phyloP scores from a whole-genome alignment of 2,888 invertebrate species.

The Philhelius pedissequus region DNA sequence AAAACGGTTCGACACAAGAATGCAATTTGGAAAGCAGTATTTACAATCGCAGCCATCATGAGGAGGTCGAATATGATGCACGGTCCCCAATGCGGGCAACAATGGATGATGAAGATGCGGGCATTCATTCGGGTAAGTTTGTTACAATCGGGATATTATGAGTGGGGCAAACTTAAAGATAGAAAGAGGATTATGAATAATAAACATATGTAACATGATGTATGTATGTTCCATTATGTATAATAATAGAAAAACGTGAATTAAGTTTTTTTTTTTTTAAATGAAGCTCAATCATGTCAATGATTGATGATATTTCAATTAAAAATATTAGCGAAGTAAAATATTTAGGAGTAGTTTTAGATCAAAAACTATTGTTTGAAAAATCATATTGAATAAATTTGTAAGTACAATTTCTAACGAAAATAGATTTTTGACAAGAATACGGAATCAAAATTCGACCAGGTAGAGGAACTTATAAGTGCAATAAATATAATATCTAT shows the following conservation, averaged over 20 bases:
- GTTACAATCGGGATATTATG: not conserved
- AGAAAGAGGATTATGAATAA: not conserved
- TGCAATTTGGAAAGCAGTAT: constrained; percentile 74
- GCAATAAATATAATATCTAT: no score
- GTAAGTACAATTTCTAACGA: no score
- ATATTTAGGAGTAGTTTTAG: no score
- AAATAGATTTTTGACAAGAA: no score
- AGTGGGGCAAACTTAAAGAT: not conserved
- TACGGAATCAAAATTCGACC: no score
- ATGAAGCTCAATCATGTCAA: not conserved
- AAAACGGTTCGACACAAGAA: constrained; percentile 78
- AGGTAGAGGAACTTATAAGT: no score
- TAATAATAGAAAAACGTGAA: not conserved
- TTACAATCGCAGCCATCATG: constrained; percentile 30
- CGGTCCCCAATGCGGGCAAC: constrained; percentile 77
- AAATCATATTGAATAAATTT: no score
- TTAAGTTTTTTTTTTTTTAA: not conserved
- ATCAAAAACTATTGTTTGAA: no score
- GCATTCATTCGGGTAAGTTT: constrained; percentile 85
- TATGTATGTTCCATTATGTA: no score
- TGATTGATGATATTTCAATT: no score
- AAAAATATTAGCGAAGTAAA: no score
- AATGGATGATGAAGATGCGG: constrained; percentile 82
- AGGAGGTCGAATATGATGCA: constrained; percentile 71
- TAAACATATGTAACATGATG: no score